Base-by-base conservation (phyloP, 2,888 invertebrate species). In the Hypsopygia costalis region DNA sequence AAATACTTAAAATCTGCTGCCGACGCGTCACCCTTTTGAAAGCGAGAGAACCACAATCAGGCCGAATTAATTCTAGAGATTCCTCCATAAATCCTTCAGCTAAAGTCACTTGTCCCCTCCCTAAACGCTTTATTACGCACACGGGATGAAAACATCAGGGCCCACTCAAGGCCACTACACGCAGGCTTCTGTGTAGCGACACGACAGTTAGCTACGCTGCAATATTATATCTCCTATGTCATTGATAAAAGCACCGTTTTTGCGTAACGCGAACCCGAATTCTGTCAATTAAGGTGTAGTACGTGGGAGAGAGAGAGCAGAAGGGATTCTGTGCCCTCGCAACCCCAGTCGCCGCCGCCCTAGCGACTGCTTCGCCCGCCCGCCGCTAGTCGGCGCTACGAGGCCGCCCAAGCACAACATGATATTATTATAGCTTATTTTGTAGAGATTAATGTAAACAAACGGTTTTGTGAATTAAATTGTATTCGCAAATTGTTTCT, bases 61-160 rank as follows among this genome's bases (percentile, higher is more conserved):
- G 46, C 49, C 67, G 76, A 81, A 86, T 83, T 86, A 87, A 85
- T 86, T 80, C 69, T 70, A 68, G 70, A 81, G 80, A 82, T 79
- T 81, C 71, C 62, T 63, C 62, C 70, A 85, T 83, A 85, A 87
- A 87, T 87, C 85, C 78, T 79, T 78, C 70, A 73, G 73, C 73
- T 77, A 75, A 78, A 83, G 81, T 81, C 81, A 75, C 77, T 77
- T 67, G 75, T 69, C 62, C 82, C 81, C 74, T 76, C 68, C 69
- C 76, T 86, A 83, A 86, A 82, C 79, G 81, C 71, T 86, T 86
- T 87, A 87, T 82, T 86, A 85, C 83, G 77, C 83, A 66, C 79
- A 65, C 76, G 79, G 75, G 83, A 87, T 86, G 82, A 83, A 86
- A 86, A 83, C 83, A 86, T 87, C 81, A 81, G 77, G 47, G 75